These are phyloP conservation scores for Nycticebus coucang DNA, from an alignment of 2,113 vertebrate genomes.

Conservation along the genomic window DNA sequence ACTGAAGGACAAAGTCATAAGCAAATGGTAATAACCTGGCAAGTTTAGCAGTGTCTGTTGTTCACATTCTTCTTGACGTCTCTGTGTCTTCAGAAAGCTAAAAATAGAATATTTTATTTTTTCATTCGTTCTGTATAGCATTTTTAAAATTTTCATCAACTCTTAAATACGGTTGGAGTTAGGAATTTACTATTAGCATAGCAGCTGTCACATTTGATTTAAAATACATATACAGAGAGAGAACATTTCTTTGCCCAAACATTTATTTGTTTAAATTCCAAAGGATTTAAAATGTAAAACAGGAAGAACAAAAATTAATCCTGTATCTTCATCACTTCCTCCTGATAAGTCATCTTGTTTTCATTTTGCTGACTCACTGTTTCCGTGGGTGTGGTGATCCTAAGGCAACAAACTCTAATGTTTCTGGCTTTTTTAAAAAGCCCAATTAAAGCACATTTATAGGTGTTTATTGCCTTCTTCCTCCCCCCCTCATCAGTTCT, in stretches of 20 bases:
- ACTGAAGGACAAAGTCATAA: too few species aligned
- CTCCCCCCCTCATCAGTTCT: background rate
- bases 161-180: background rate
- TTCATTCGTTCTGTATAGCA: background rate
- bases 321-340: constrained; percentile 26
- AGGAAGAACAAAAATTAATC: background rate
- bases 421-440: constrained; percentile 20
- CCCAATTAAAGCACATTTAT: constrained; percentile 43
- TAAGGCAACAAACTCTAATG: constrained; percentile 69
- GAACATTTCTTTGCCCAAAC: constrained; percentile 48
- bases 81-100: background rate
- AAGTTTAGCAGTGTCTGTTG: too few species aligned
- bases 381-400: constrained; percentile 77
- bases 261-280: constrained; percentile 54
- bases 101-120: background rate
- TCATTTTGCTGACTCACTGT: constrained; percentile 68
- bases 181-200: constrained; percentile 20
- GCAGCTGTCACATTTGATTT: background rate
- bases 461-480: constrained; percentile 39
- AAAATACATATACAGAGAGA: background rate
- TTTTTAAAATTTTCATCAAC: background rate
- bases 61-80: too few species aligned
- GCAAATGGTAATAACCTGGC: too few species aligned
- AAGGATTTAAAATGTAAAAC: constrained; percentile 53
- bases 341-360: constrained; percentile 69